phyloP scores from a whole-genome alignment of 1,140 invertebrate genomes.

The Elymnias hypermnestra region DNA sequence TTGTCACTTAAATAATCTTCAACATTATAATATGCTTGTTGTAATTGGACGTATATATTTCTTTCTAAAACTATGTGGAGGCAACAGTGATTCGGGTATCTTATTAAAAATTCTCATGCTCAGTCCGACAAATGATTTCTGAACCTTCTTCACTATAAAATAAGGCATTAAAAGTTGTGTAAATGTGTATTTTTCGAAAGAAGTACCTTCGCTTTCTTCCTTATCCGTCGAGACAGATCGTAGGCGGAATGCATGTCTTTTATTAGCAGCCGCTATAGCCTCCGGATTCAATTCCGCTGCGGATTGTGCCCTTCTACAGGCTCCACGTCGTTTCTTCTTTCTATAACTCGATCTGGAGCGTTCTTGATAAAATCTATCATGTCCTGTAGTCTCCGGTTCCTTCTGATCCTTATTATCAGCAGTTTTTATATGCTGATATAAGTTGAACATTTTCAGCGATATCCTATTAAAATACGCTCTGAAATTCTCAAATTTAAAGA shows the following conservation, averaged over 20 bases:
- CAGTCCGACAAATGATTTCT: too few species aligned
- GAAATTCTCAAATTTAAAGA: conserved; percentile 14
- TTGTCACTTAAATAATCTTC: too few species aligned
- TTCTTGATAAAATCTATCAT: conserved; percentile 83
- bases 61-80: too few species aligned
- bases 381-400: conserved; percentile 81
- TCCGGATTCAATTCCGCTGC: conserved; percentile 83
- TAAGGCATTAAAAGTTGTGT: too few species aligned
- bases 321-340: conserved; percentile 75
- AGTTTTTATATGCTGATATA: conserved; percentile 83
- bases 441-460: conserved; percentile 80
- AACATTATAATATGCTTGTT: too few species aligned
- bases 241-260: conserved; percentile 75
- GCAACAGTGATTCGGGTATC: too few species aligned
- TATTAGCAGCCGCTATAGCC: conserved; percentile 79
- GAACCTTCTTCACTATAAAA: too few species aligned
- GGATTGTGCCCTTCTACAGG: conserved; percentile 81
- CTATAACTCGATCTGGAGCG: conserved; percentile 77
- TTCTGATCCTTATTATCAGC: conserved; percentile 78
- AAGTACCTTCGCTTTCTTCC: conserved; percentile 70
- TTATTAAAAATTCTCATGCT: too few species aligned
- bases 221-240: conserved; percentile 76
- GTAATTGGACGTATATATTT: too few species aligned
- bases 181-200: too few species aligned
- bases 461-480: conserved; percentile 4